Evolutionary conservation across 2,113 vertebrate genomes (phyloP).

Genomic region (Pycnonotus jocosus): DNA sequence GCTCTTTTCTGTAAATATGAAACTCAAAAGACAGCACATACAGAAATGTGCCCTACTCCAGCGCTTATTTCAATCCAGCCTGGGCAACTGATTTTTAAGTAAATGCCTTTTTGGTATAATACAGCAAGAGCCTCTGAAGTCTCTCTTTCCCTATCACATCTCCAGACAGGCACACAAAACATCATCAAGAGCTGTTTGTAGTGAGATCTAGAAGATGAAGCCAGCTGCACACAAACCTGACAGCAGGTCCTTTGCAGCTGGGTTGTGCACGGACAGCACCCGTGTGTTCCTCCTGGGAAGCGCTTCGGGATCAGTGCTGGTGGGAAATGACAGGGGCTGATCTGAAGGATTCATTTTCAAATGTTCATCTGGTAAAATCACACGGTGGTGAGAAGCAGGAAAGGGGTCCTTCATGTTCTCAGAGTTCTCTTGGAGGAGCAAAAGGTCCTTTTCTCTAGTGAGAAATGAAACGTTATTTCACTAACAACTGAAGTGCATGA

Average conservation of each 20-base stretch:
- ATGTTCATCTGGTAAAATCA: not conserved
- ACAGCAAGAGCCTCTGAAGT: fast-evolving
- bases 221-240: constrained; percentile 70
- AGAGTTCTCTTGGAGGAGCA: constrained; percentile 73
- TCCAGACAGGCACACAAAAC: not conserved
- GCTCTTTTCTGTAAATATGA: not conserved
- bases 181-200: fast-evolving
- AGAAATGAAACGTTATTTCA: not conserved
- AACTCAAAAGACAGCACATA: not conserved
- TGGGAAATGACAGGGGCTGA: not conserved
- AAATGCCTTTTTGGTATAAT: not conserved
- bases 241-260: constrained; percentile 78
- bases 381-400: not conserved
- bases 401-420: constrained; percentile 6
- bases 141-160: not conserved
- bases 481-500: not conserved
- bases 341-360: not conserved
- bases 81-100: not conserved
- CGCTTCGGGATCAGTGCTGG: not conserved
- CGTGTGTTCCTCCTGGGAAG: not conserved
- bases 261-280: constrained; percentile 42
- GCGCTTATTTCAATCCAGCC: not conserved
- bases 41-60: fast-evolving
- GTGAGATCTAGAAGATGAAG: not conserved
- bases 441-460: constrained; percentile 76